Conservation (phyloP, 2,888 invertebrate genomes). For the Coronaproctus castanopsis region DNA sequence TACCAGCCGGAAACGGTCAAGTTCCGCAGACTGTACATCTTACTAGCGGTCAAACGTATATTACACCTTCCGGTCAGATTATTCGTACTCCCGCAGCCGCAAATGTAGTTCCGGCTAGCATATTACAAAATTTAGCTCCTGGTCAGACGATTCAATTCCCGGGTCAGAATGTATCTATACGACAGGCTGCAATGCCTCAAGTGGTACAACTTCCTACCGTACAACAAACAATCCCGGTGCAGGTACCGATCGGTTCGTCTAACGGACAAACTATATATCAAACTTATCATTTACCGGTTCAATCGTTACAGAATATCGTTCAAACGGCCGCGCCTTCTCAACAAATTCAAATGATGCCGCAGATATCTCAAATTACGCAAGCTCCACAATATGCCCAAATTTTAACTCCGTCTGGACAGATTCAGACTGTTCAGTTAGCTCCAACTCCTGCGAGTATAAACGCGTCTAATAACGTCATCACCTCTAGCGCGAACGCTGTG, state of each 20-base stretch:
- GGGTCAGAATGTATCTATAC: slow-evolving; percentile 49
- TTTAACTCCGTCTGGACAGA: slow-evolving; percentile 69
- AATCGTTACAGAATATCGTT: slow-evolving; percentile 41
- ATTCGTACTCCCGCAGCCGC: slow-evolving; percentile 31
- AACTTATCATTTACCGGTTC: slow-evolving; percentile 82
- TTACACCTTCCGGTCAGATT: slow-evolving; percentile 43
- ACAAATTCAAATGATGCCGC: slow-evolving; percentile 59
- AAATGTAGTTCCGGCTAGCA: slow-evolving; percentile 40
- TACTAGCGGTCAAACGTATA: slow-evolving; percentile 29
- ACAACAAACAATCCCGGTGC: slow-evolving; percentile 64
- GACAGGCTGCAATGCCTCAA: slow-evolving; percentile 33
- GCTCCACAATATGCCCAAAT: slow-evolving; percentile 58
- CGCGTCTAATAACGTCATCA: slow-evolving; percentile 5
- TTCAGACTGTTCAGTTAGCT: slow-evolving; percentile 72
- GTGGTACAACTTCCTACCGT: slow-evolving; percentile 45
- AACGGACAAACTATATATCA: slow-evolving; percentile 89
- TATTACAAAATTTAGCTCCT: slow-evolving; percentile 38
- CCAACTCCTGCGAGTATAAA: slow-evolving; percentile 6
- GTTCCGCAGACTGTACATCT: slow-evolving; percentile 29
- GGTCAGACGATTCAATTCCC: slow-evolving; percentile 47
- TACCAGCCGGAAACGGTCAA: slow-evolving; percentile 24
- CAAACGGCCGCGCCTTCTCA: slow-evolving; percentile 26
- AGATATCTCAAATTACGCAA: slow-evolving; percentile 47
- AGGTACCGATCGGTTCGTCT: slow-evolving; percentile 65
- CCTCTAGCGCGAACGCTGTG: slow-evolving; percentile 1